Evolutionary conservation across 2,113 vertebrate species (phyloP), one percentile per base, ranked within the genome.

Genomic region (Sapayoa aenigma): DNA sequence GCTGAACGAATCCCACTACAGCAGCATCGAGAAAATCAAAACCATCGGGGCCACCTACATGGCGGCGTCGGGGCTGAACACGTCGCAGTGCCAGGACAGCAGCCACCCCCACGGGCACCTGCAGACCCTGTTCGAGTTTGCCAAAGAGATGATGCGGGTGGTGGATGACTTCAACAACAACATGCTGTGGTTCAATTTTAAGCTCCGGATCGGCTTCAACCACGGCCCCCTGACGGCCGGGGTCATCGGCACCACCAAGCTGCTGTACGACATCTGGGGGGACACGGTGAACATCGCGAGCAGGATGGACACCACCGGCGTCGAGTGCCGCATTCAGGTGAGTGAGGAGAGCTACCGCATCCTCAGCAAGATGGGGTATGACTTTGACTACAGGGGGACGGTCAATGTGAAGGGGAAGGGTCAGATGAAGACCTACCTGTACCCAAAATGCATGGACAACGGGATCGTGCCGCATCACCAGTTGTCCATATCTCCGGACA

Each of bases 1-100:
- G 66, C 98, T 99, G 39, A 98, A 98, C 95, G 98, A 98, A 94
- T 87, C 98, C 0, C 98, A 98, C 27, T 99, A 99, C 96, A 97
- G 97, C 95, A 99, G 98, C 56, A 98, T 99, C 3, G 99, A 99
- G 98, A 99, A 99, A 93, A 99, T 99, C 96, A 99, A 99, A 97
- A 99, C 99, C n/a, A 99, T 99, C 0, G 99, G 99, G 12, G 99
- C 99, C 63, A 99, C 99, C 6, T 99, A 99, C 97, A 99, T 99
- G 99, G 99, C 99, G 0, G 99, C 99, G 0, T 99, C 99, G 0
- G 99, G 99, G 13, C 98, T 99, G 72, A 99, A 99, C 23, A 97
- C 98, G 2, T 98, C 98, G 9, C 99, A 99, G 97, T 96, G 98
- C 94, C 98, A 98, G 37, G 99, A 99, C 8, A 98, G 95, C 88